These are phyloP conservation scores for Lethenteron reissneri DNA, from an alignment of 2,113 vertebrate species.

Conservation along the genomic window DNA sequence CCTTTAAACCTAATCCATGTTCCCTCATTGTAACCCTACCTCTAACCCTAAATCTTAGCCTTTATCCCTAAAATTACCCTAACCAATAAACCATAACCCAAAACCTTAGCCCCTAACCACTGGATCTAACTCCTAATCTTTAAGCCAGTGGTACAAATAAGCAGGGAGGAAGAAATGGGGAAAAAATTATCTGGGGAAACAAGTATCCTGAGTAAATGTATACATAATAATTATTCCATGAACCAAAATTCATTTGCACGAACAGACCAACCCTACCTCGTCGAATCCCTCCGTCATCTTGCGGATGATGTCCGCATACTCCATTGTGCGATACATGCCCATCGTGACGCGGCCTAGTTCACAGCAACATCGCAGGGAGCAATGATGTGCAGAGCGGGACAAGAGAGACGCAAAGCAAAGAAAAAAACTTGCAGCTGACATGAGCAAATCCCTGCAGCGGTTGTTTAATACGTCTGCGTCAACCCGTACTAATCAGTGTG, in stretches of 20 bases:
- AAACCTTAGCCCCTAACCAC: conserved; percentile 20
- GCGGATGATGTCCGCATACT: conserved; percentile 32
- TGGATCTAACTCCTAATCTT: conserved; percentile 33
- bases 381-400: no score
- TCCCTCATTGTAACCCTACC: no score
- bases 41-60: no score
- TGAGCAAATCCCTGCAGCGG: no score
- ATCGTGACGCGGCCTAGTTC: conserved; percentile 29
- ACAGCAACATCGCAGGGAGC: no score
- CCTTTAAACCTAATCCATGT: no score
- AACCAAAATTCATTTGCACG: conserved; percentile 7
- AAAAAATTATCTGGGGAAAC: background rate
- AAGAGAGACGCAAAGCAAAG: no score
- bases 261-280: conserved; percentile 26
- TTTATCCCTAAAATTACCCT: no score
- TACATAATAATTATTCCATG: background rate
- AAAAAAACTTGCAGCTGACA: no score
- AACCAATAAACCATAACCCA: no score
- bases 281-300: conserved; percentile 68
- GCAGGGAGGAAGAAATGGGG: background rate
- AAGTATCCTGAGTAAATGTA: background rate
- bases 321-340: conserved; percentile 54
- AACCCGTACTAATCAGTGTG: no score
- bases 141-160: background rate
- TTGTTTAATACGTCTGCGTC: no score